Conservation (phyloP, 1,140 invertebrate species). For the Cydia strobilella region DNA sequence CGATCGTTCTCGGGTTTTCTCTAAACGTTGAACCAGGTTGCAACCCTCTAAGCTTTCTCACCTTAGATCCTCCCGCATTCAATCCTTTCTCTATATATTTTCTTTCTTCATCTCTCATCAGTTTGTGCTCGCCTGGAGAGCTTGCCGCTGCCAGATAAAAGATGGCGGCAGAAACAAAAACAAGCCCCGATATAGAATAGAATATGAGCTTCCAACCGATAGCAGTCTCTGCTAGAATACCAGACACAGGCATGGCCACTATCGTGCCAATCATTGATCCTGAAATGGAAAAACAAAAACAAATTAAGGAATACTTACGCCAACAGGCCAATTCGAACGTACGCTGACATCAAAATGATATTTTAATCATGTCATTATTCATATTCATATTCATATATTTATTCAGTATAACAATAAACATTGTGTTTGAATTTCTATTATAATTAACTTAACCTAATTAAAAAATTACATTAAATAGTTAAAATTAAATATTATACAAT, state of each 20-base stretch:
- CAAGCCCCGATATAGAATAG: slow-evolving; percentile 86
- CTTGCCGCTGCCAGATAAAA: slow-evolving; percentile 85
- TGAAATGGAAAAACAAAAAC: slow-evolving; percentile 50
- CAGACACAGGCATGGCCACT: slow-evolving; percentile 85
- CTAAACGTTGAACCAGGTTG: too few relatives aligned
- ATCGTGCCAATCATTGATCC: slow-evolving; percentile 87
- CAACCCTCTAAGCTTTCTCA: slow-evolving; percentile 35
- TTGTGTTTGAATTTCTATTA: too few relatives aligned
- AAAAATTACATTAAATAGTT: too few relatives aligned
- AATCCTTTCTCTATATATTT: slow-evolving; percentile 82
- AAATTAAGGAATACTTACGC: background rate
- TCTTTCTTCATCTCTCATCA: slow-evolving; percentile 82
- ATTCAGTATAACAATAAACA: too few relatives aligned
- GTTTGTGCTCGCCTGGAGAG: slow-evolving; percentile 82
- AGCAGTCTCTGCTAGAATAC: slow-evolving; percentile 82
- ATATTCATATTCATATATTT: too few relatives aligned
- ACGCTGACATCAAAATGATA: too few relatives aligned
- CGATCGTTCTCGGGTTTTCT: too few relatives aligned
- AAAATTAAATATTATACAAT: too few relatives aligned
- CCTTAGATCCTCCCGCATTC: slow-evolving; percentile 45
- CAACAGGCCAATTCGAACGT: too few relatives aligned
- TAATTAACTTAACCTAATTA: too few relatives aligned
- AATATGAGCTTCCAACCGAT: slow-evolving; percentile 90
- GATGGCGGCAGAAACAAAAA: slow-evolving; percentile 82
- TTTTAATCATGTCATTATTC: too few relatives aligned